Evolutionary conservation across 2,888 invertebrate genomes (phyloP), one percentile per base, ranked within the genome.

Genomic region (Ophonus ardosiacus): DNA sequence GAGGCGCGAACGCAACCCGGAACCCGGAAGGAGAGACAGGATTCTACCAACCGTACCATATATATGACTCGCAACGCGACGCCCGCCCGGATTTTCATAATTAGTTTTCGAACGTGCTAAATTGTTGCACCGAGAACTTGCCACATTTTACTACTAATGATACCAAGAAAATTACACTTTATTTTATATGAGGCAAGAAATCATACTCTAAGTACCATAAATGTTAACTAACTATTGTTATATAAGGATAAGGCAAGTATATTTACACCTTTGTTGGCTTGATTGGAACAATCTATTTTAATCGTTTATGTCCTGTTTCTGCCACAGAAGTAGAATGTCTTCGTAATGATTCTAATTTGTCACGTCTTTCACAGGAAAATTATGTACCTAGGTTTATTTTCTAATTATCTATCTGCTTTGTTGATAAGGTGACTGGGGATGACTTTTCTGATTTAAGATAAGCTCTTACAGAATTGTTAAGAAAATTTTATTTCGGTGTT

Each of bases 71-170:
- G 43, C 31, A 7, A 68, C 68, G 71, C 40, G 8, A 6, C 17
- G 43, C 17, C 17, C 15, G 17, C 40, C 40, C 43, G 71, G 71
- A 74, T 74, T 74, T 74, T 74, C 71, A 74, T 74, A 74, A 74
- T 74, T 74, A 74, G 71, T 74, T 74, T 74, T 74, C 71, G 71
- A 74, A 74, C 71, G 71, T 74, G 71, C 71, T 40, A 74, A 74
- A 74, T 74, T 74, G 71, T 74, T 74, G 43, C 71, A n/a, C 8
- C 10, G 10, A 51, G 10, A 51, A 51, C 43, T 51, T 51, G 13
- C 43, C 13, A 51, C 43, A 51, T 51, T 51, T 51, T 51, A 51
- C 43, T 51, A 51, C 43, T 51, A 51, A 51, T 51, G 43, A 51
- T 51, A 13, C 43, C 43, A 51, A 31, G 10, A 51, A 51, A 51